A percentile compares a stretch with the other conserved stretches of the same genome.
phyloP scores from a whole-genome alignment of 1,140 invertebrate genomes.

The Homalodisca vitripennis region DNA sequence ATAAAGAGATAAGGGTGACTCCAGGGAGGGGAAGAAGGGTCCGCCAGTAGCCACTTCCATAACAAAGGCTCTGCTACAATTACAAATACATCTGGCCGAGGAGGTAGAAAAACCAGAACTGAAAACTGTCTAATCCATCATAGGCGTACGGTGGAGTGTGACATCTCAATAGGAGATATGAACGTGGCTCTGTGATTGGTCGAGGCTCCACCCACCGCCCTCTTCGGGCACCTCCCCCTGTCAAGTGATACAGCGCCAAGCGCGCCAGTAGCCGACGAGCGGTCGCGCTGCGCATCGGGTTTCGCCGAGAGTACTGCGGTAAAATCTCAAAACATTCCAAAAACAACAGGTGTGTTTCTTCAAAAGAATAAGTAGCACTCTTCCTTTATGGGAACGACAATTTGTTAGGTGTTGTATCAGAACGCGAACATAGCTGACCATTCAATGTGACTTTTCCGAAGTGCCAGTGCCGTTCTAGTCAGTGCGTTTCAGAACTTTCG shows the following conservation, averaged over 20 bases:
- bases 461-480: neutral
- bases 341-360: too few species aligned
- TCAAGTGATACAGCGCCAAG: neutral
- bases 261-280: slow-evolving; percentile 10
- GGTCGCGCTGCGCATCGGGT: slow-evolving; percentile 8
- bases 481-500: neutral
- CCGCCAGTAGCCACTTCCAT: slow-evolving; percentile 10
- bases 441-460: neutral
- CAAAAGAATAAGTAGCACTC: too few species aligned
- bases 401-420: too few species aligned
- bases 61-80: slow-evolving; percentile 18
- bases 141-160: slow-evolving; percentile 29
- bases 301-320: too few species aligned
- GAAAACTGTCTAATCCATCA: slow-evolving; percentile 36
- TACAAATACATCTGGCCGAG: slow-evolving; percentile 22
- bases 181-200: slow-evolving; percentile 31
- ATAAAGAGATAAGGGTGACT: slow-evolving; percentile 21
- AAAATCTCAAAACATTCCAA: too few species aligned
- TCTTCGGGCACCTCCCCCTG: slow-evolving; percentile 15
- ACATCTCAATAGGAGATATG: slow-evolving; percentile 38
- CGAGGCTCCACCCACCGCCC: slow-evolving; percentile 20
- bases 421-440: too few species aligned
- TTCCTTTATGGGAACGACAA: too few species aligned
- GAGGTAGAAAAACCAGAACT: slow-evolving; percentile 31
- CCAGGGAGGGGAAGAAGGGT: slow-evolving; percentile 6